Evolutionary conservation across 2,797 vertebrate species (phyloP).

Genomic region (Peromyscus aztecus): DNA sequence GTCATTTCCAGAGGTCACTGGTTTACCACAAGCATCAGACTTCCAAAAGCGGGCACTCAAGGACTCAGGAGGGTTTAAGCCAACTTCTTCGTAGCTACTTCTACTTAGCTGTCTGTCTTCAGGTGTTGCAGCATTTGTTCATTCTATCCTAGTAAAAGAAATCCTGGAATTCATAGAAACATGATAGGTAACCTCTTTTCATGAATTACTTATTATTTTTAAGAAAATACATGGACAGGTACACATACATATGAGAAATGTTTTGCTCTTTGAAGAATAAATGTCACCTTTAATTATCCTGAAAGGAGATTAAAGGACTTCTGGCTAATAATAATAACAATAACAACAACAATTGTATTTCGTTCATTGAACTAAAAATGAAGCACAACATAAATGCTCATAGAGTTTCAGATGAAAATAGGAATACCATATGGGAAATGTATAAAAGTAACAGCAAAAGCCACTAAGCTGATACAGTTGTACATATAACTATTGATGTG

Average conservation of each 20-base stretch:
- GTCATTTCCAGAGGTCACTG: not conserved
- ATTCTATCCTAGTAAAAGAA: not conserved
- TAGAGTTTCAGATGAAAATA: not conserved
- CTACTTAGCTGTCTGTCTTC: not conserved
- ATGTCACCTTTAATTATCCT: not conserved
- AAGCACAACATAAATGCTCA: not conserved
- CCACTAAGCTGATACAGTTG: not conserved
- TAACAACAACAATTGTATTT: not conserved
- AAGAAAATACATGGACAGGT: not conserved
- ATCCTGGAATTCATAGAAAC: not conserved
- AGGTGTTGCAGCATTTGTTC: not conserved
- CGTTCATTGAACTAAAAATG: not conserved
- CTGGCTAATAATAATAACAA: not conserved
- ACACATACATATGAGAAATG: not conserved
- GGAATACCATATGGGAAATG: not conserved
- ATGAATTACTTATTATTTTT: not conserved
- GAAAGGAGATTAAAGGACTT: conserved; percentile 32
- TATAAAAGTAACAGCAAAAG: not conserved
- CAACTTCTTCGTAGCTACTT: not conserved
- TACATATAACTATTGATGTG: accelerated
- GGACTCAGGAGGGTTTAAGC: not conserved
- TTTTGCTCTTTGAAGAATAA: not conserved
- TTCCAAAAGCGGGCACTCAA: not conserved
- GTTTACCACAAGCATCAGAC: not conserved
- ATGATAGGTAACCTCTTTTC: not conserved